Percentiles rank a stretch among this genome's conserved stretches.
Evolutionary conservation across 1,140 invertebrate species (phyloP).

Genomic region (Battus philenor): DNA sequence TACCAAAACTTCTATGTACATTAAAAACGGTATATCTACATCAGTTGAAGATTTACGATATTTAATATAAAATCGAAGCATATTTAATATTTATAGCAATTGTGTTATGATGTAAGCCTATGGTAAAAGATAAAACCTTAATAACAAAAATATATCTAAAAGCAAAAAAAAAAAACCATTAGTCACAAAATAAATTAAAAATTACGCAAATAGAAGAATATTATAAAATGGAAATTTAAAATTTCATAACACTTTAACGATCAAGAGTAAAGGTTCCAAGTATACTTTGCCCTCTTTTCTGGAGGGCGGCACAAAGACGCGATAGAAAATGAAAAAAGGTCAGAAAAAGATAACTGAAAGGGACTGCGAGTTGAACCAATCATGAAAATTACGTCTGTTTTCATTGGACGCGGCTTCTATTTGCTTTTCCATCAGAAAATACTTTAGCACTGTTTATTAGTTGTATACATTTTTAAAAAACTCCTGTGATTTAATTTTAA

Average conservation of each 20-base stretch:
- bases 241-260: slow-evolving; percentile 34
- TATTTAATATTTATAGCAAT: no score
- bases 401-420: slow-evolving; percentile 21
- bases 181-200: background rate
- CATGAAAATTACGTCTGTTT: slow-evolving; percentile 54
- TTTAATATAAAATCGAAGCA: no score
- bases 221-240: background rate
- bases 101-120: no score
- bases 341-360: slow-evolving; percentile 63
- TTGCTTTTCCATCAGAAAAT: slow-evolving; percentile 15
- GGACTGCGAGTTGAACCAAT: slow-evolving; percentile 50
- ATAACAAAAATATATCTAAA: no score
- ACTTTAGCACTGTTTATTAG: no score
- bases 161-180: background rate
- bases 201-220: background rate
- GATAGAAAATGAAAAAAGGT: slow-evolving; percentile 60
- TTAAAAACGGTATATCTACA: no score
- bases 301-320: slow-evolving; percentile 61
- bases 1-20: no score
- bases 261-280: slow-evolving; percentile 25
- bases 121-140: no score
- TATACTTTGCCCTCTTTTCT: slow-evolving; percentile 54
- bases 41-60: no score
- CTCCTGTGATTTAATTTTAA: no score
- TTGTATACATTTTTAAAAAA: no score